Conservation (phyloP, 2,888 invertebrate genomes). For the Rhorus exstirpatorius region DNA sequence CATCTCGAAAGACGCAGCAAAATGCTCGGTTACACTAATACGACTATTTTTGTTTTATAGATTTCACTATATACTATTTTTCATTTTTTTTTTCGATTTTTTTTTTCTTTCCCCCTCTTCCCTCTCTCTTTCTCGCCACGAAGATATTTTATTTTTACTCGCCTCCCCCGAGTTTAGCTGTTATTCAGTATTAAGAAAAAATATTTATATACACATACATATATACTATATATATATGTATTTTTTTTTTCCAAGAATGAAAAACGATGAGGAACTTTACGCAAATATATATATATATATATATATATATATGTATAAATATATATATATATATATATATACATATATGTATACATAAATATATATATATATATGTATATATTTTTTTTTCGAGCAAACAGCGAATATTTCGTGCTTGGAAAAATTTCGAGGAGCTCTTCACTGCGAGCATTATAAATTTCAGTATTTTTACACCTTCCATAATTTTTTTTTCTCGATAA, state of each 20-base stretch:
- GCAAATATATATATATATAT: too few relatives aligned
- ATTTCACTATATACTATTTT: not conserved
- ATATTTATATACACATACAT: slow-evolving; percentile 49
- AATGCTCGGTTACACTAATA: slow-evolving; percentile 13
- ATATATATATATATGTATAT: slow-evolving; percentile 35
- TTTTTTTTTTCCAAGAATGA: slow-evolving; percentile 48
- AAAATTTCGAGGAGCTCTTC: slow-evolving; percentile 7
- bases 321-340: too few relatives aligned
- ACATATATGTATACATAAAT: too few relatives aligned
- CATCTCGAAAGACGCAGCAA: slow-evolving; percentile 27
- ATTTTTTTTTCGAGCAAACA: slow-evolving; percentile 16
- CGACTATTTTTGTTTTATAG: slow-evolving; percentile 15
- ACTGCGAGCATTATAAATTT: not conserved
- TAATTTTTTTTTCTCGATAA: slow-evolving; percentile 4
- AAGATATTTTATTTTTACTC: slow-evolving; percentile 1
- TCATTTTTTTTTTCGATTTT: not conserved
- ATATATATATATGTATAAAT: too few relatives aligned
- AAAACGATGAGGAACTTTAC: slow-evolving; percentile 66
- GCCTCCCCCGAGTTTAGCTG: slow-evolving; percentile 29
- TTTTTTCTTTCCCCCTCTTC: slow-evolving; percentile 14
- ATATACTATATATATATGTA: slow-evolving; percentile 30
- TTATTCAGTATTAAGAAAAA: slow-evolving; percentile 61
- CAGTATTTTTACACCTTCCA: not conserved
- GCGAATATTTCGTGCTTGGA: not conserved
- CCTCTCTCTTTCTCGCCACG: not conserved